Conservation (phyloP, 92 coral and sea anemone species). For the Heliopora coerulea region DNA sequence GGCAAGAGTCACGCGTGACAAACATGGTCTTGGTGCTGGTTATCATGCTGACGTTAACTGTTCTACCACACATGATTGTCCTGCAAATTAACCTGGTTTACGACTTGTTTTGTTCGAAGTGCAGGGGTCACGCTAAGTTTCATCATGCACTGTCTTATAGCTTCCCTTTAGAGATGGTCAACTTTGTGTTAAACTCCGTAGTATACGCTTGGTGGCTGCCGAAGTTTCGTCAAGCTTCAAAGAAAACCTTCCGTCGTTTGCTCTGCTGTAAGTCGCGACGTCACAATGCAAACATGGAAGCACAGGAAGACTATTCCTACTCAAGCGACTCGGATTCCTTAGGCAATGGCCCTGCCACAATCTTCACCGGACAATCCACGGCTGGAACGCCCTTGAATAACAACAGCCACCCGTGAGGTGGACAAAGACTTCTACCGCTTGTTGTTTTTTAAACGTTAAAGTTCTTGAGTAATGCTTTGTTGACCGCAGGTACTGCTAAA, state of each 20-base stretch:
- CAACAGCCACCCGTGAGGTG: conserved; percentile 6
- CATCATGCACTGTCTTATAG: neutral
- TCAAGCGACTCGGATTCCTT: conserved; percentile 23
- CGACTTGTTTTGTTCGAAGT: neutral
- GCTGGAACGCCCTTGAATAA: conserved; percentile 16
- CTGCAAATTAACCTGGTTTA: conserved; percentile 7
- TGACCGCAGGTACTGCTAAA: too few relatives aligned
- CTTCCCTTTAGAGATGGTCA: conserved; percentile 33
- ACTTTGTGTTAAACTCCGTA: conserved; percentile 17
- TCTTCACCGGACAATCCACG: conserved; percentile 27
- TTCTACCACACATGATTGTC: conserved; percentile 24
- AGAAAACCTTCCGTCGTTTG: conserved; percentile 8
- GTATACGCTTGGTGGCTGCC: conserved; percentile 39
- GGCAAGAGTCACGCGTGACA: conserved; percentile 36
- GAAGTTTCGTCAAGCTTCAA: conserved; percentile 38
- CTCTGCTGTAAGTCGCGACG: conserved; percentile 22
- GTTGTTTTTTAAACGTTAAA: too few relatives aligned
- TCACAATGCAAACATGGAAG: neutral
- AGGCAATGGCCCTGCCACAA: conserved; percentile 8
- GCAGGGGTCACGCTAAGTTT: neutral
- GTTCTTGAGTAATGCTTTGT: too few relatives aligned
- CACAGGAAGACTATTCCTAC: neutral
- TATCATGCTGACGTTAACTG: conserved; percentile 12
- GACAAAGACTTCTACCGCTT: neutral
- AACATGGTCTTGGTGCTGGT: conserved; percentile 28